Conservation (phyloP, 2,113 vertebrate genomes). For the Lamprotornis superbus region DNA sequence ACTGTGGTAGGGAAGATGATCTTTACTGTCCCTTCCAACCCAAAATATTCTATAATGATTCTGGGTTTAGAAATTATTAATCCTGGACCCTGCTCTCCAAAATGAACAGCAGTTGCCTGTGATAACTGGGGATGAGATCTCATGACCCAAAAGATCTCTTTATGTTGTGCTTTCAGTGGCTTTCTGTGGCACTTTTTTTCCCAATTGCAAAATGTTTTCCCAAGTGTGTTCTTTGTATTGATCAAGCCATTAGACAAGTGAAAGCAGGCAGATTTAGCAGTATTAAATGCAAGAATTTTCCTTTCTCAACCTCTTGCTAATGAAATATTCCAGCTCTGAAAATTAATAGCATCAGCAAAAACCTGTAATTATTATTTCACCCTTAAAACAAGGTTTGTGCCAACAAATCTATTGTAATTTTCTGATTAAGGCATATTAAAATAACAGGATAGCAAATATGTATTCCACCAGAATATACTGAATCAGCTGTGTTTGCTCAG, state of each 20-base stretch:
- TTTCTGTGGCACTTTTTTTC: background rate
- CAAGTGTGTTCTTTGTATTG: background rate
- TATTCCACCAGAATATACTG: constrained; percentile 23
- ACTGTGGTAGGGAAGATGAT: background rate
- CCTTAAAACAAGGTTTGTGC: background rate
- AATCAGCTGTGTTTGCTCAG: constrained; percentile 33
- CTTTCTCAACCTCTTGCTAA: background rate
- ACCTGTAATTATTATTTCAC: constrained; percentile 10
- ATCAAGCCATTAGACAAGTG: background rate
- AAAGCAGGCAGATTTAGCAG: constrained; percentile 25
- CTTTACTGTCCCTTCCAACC: background rate
- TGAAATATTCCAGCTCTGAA: constrained; percentile 14
- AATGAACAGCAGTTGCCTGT: background rate
- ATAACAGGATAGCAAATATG: constrained; percentile 16
- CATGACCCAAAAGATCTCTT: background rate
- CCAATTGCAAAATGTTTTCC: background rate
- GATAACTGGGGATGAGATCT: background rate
- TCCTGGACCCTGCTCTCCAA: background rate
- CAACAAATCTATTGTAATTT: constrained; percentile 29
- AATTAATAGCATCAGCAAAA: constrained; percentile 48
- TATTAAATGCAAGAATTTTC: constrained; percentile 31
- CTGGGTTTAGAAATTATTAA: background rate
- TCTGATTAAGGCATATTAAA: constrained; percentile 38
- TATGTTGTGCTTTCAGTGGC: background rate
- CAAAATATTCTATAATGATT: background rate